These are phyloP conservation scores for Drosophila limbata DNA, from an alignment of 2,888 invertebrate species.

Conservation along the genomic window DNA sequence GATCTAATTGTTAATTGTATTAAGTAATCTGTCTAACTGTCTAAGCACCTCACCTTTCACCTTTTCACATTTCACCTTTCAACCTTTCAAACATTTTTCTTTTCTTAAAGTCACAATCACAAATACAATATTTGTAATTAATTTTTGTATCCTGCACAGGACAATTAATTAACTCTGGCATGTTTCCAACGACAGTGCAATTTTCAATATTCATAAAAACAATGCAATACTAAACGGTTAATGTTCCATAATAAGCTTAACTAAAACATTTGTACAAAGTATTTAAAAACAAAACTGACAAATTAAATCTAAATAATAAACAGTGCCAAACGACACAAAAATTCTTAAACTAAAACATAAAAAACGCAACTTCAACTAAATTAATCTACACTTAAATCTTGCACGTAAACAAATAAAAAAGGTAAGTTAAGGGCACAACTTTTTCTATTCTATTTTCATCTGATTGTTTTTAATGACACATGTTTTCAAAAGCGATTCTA, in stretches of 20 bases:
- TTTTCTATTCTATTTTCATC: slow-evolving; percentile 4
- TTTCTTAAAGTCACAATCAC: slow-evolving; percentile 2
- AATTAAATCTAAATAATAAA: slow-evolving; percentile 5
- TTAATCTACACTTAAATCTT: slow-evolving; percentile 37
- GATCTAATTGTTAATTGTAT: slow-evolving; percentile 8
- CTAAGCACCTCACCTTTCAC: slow-evolving; percentile 19
- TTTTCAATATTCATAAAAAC: slow-evolving; percentile 28
- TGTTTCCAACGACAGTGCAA: slow-evolving; percentile 18
- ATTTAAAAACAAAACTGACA: slow-evolving; percentile 20
- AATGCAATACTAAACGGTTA: slow-evolving; percentile 64
- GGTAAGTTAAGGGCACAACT: slow-evolving; percentile 48
- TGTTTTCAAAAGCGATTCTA: slow-evolving; percentile 23
- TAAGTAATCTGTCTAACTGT: slow-evolving; percentile 14
- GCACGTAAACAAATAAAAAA: slow-evolving; percentile 23
- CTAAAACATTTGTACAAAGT: slow-evolving; percentile 59
- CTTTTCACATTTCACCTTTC: slow-evolving; percentile 1
- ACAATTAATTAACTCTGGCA: slow-evolving; percentile 14
- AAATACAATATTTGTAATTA: neutral
- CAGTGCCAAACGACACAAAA: slow-evolving; percentile 37
- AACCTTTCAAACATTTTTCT: neutral
- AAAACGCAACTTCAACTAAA: slow-evolving; percentile 30
- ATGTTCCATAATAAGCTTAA: slow-evolving; percentile 66
- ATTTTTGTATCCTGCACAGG: slow-evolving; percentile 10
- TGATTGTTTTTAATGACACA: slow-evolving; percentile 16
- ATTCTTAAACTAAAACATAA: neutral